These are phyloP conservation scores for Hydrozoanthus tunicans DNA, from an alignment of 64 coral and sea anemone species.

Conservation along the genomic window DNA sequence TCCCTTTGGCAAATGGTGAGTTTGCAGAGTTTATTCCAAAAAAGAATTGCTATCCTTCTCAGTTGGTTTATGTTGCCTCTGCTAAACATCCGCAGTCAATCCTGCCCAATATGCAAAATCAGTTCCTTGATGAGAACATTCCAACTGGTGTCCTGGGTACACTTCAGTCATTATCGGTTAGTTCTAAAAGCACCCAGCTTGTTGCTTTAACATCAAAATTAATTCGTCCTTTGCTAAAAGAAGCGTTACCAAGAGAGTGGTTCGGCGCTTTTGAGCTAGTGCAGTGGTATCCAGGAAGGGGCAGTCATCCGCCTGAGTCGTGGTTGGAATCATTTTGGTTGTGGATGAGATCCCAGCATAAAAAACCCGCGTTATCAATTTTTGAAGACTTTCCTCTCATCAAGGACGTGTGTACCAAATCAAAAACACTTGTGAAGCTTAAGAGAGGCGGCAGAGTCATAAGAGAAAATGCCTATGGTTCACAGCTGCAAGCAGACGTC, in stretches of 20 bases:
- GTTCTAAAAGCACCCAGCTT: slow-evolving; percentile 42
- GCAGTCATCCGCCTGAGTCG: slow-evolving; percentile 51
- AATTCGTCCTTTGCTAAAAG: slow-evolving; percentile 39
- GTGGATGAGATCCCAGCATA: slow-evolving; percentile 41
- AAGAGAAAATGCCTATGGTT: not conserved
- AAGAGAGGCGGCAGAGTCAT: slow-evolving; percentile 2
- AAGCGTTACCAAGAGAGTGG: slow-evolving; percentile 68
- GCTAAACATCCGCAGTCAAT: slow-evolving; percentile 57
- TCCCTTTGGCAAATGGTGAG: slow-evolving; percentile 74
- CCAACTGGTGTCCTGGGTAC: slow-evolving; percentile 4
- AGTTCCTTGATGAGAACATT: slow-evolving; percentile 77
- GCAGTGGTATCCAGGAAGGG: slow-evolving; percentile 56
- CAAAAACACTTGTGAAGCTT: not conserved
- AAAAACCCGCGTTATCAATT: not conserved
- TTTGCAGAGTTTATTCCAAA: slow-evolving; percentile 67
- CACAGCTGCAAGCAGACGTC: not conserved
- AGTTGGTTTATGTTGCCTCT: slow-evolving; percentile 63
- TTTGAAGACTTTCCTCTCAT: slow-evolving; percentile 31
- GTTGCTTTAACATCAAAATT: slow-evolving; percentile 17
- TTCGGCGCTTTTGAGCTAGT: slow-evolving; percentile 32
- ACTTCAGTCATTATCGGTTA: slow-evolving; percentile 53
- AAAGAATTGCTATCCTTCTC: slow-evolving; percentile 1
- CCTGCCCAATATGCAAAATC: slow-evolving; percentile 58
- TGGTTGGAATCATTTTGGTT: slow-evolving; percentile 77
- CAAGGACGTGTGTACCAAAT: not conserved